Conservation (phyloP, 2,113 vertebrate species). For the Bufo gargarizans region DNA sequence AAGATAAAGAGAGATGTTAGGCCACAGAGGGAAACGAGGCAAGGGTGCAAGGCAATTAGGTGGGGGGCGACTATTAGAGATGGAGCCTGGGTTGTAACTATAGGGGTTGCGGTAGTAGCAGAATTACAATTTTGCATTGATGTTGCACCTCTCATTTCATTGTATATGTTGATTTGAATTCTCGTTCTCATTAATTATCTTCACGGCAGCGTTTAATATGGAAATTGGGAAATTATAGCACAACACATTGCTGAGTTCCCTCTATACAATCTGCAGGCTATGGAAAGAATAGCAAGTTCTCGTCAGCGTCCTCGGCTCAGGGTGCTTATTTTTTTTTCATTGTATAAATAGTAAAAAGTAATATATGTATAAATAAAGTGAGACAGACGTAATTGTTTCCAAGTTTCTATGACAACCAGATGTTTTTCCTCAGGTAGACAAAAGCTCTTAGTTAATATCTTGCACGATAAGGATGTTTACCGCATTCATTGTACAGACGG, state of each 20-base stretch:
- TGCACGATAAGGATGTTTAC: conserved; percentile 44
- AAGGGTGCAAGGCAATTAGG: too few relatives aligned
- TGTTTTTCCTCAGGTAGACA: conserved; percentile 47
- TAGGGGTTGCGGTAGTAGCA: too few relatives aligned
- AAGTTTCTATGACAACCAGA: conserved; percentile 44
- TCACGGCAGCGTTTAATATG: conserved; percentile 1
- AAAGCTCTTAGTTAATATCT: conserved; percentile 17
- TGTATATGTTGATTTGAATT: neutral
- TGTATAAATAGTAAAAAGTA: conserved; percentile 21
- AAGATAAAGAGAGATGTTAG: too few relatives aligned
- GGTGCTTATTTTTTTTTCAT: neutral
- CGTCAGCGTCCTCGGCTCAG: neutral
- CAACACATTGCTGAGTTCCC: neutral
- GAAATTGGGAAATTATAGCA: neutral
- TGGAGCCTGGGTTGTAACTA: too few relatives aligned
- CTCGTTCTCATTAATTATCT: neutral
- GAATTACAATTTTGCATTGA: neutral
- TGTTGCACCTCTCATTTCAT: neutral
- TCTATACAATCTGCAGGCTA: neutral
- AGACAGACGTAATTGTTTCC: conserved; percentile 7
- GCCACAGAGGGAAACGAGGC: too few relatives aligned
- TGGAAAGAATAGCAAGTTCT: neutral
- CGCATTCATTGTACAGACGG: conserved; percentile 23
- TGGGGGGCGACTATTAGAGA: too few relatives aligned
- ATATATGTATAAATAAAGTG: conserved; percentile 23